Evolutionary conservation across 2,888 invertebrate genomes (phyloP), one percentile per base, ranked within the genome.

Genomic region (Nemapogon koenigi): DNA sequence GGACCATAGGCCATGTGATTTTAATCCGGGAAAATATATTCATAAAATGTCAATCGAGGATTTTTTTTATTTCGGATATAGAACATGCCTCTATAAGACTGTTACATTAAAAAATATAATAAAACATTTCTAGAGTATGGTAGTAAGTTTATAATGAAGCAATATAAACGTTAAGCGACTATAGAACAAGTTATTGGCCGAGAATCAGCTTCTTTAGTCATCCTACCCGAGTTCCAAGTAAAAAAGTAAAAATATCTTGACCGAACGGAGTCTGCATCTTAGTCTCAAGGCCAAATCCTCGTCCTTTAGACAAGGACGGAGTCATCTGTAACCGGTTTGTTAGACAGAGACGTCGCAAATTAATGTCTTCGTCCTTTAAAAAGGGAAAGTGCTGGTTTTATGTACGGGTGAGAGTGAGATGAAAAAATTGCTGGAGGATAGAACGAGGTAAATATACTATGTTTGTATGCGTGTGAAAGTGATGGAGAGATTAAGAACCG

Each of bases 301-400:
- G 57, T 62, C 59, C 53, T 49, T 47, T 39, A 35, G 55, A 63
- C n/a, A 45, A 52, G 46, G 63, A 73, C 48, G 25, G 26, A 48
- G 1, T 51, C 53, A 62, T 30, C 4, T 38, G 37, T 13, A 10
- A 2, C 19, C 8, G 0, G 10, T 13, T 29, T 0, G 50, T 2
- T 6, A 2, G 49, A 72, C 16, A 48, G 49, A 43, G 67, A 68
- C 35, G 30, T 31, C 25, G 25, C 28, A 19, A 50, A 37, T 45
- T 48, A 52, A 64, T 65, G 70, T 71, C 73, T 76, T 76, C 78
- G 76, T 75, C 73, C 75, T 75, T 76, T 76, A 59, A 75, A 78
- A 76, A 78, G 75, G 78, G 78, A 78, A 78, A 76, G 78, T 78
- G 73, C 66, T 71, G 66, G 7, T 60, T 64, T 57, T 53, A 47